These are phyloP conservation scores for Gandaritis pyraliata DNA, from an alignment of 2,888 invertebrate genomes.

Conservation along the genomic window DNA sequence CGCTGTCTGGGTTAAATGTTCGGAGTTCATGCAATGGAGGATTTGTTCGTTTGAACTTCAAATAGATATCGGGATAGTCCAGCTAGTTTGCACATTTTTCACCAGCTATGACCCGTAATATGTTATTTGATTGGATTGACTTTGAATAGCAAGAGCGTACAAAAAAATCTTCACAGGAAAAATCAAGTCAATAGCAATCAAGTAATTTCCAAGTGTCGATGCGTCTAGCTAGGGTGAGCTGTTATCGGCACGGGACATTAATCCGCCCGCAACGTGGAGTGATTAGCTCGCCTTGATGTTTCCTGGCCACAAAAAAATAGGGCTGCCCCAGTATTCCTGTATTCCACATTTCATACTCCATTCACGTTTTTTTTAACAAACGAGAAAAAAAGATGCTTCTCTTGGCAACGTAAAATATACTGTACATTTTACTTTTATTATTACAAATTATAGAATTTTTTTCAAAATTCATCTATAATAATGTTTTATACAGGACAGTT, in stretches of 20 bases:
- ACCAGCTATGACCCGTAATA: too few relatives aligned
- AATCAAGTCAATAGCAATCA: slow-evolving; percentile 11
- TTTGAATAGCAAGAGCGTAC: neutral
- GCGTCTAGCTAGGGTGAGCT: slow-evolving; percentile 16
- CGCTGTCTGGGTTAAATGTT: too few relatives aligned
- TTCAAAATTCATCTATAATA: neutral
- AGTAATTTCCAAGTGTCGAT: slow-evolving; percentile 15
- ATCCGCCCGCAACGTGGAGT: slow-evolving; percentile 57
- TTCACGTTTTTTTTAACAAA: too few relatives aligned
- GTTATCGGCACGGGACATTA: slow-evolving; percentile 42
- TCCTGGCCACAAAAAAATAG: slow-evolving; percentile 24
- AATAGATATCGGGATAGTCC: too few relatives aligned
- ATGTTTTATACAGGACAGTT: slow-evolving; percentile 14
- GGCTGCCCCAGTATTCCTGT: slow-evolving; percentile 17
- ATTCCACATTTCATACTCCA: too few relatives aligned
- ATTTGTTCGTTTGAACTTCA: too few relatives aligned
- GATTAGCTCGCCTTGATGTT: slow-evolving; percentile 57
- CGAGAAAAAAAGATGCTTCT: too few relatives aligned
- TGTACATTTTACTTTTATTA: neutral
- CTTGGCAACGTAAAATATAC: too few relatives aligned
- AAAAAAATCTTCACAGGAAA: too few relatives aligned
- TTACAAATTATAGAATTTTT: neutral
- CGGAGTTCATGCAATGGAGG: neutral
- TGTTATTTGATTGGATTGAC: neutral
- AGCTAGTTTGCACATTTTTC: too few relatives aligned